Conservation (phyloP, 2,888 invertebrate species). For the Drosophila diplacantha region DNA sequence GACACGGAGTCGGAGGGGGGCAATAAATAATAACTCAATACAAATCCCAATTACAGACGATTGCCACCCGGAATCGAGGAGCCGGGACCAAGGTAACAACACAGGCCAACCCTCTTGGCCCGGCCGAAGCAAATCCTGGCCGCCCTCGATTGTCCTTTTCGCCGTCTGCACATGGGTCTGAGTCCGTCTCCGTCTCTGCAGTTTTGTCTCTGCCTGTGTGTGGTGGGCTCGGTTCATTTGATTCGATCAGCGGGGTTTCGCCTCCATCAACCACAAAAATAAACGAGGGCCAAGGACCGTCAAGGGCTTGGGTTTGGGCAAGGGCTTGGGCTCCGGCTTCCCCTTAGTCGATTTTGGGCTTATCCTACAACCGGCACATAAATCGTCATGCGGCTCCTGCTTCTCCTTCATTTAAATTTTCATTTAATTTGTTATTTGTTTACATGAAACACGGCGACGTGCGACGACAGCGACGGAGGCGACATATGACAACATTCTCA, state of each 20-base stretch:
- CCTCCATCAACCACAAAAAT: constrained; percentile 65
- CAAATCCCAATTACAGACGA: constrained; percentile 70
- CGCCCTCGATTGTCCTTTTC: constrained; percentile 71
- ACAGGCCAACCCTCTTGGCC: constrained; percentile 35
- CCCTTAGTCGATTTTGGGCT: constrained; percentile 45
- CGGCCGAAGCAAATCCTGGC: constrained; percentile 52
- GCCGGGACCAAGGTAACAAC: constrained; percentile 29
- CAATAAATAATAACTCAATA: constrained; percentile 74
- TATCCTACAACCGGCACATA: constrained; percentile 64
- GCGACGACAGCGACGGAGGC: constrained; percentile 61
- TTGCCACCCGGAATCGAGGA: constrained; percentile 59
- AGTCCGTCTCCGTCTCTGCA: constrained; percentile 5
- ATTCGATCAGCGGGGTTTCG: constrained; percentile 77
- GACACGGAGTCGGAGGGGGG: constrained; percentile 28
- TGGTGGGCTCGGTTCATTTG: constrained; percentile 70
- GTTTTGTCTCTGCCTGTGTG: constrained; percentile 12
- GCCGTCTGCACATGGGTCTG: constrained; percentile 40
- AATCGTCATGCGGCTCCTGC: constrained; percentile 53
- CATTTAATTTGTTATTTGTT: constrained; percentile 75
- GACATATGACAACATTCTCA: constrained; percentile 73
- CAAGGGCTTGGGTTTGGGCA: constrained; percentile 15
- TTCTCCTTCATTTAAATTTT: constrained; percentile 69
- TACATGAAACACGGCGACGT: constrained; percentile 69
- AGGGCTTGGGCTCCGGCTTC: constrained; percentile 7
- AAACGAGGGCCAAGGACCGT: constrained; percentile 37